phyloP scores from a whole-genome alignment of 2,888 invertebrate genomes.

The Parnassius apollo region DNA sequence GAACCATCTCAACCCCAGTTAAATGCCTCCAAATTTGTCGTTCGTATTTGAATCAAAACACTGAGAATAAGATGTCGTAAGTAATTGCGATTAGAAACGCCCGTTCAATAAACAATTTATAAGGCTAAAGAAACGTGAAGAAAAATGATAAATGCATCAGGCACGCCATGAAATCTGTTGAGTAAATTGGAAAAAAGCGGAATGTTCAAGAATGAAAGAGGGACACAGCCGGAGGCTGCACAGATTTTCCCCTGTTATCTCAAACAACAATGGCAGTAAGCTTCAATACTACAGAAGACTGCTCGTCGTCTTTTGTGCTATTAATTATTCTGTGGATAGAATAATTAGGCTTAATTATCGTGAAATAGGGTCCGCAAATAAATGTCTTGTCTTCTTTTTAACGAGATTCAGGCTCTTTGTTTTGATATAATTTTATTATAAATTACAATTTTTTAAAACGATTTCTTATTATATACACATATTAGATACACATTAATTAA shows the following conservation, averaged over 20 bases:
- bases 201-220: conserved; percentile 56
- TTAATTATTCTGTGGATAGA: conserved; percentile 72
- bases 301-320: conserved; percentile 68
- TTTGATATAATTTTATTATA: neutral
- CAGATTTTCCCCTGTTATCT: conserved; percentile 71
- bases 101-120: conserved; percentile 73
- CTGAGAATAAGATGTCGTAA: conserved; percentile 46
- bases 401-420: neutral
- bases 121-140: conserved; percentile 58
- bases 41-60: conserved; percentile 65
- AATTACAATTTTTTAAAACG: neutral
- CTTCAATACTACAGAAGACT: conserved; percentile 58
- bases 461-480: too few species aligned
- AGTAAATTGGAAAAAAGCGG: conserved; percentile 59
- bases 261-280: conserved; percentile 63
- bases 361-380: conserved; percentile 28
- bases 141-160: conserved; percentile 67
- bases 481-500: too few species aligned
- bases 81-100: conserved; percentile 66
- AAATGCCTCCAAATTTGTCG: conserved; percentile 70
- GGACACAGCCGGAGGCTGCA: conserved; percentile 60
- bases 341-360: conserved; percentile 68
- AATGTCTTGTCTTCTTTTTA: neutral
- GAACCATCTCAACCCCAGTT: conserved; percentile 50
- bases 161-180: conserved; percentile 61